Conservation (phyloP, 2,113 vertebrate species). For the Bambusicola thoracicus region DNA sequence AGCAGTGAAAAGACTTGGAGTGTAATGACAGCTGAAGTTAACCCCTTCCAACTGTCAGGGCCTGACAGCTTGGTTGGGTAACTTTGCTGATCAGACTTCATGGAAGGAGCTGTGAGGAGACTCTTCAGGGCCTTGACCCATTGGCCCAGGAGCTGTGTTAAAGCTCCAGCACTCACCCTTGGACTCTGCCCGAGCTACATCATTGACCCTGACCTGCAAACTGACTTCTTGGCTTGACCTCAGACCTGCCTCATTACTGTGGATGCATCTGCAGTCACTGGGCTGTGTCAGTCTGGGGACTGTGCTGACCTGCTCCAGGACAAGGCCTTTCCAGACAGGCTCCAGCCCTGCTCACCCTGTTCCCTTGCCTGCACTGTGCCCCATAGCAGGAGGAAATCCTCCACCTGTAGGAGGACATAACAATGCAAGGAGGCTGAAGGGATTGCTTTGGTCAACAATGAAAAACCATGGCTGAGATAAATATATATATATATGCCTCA, state of each 20-base stretch:
- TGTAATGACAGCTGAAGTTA: not conserved
- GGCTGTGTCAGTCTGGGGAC: not conserved
- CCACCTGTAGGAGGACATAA: not conserved
- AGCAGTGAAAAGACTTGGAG: not conserved
- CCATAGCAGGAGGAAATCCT: fast-evolving
- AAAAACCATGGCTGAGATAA: not conserved
- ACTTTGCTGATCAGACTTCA: fast-evolving
- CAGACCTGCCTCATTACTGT: not conserved
- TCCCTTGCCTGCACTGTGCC: not conserved
- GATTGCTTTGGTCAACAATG: not conserved
- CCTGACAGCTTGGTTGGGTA: fast-evolving
- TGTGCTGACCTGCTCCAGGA: not conserved
- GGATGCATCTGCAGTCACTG: not conserved
- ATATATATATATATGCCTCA: not conserved
- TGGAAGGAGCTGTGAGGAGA: fast-evolving
- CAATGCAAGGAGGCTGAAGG: not conserved
- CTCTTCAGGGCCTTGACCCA: fast-evolving
- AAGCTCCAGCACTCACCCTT: not conserved
- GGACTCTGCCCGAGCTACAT: not conserved
- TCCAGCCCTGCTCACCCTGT: not conserved
- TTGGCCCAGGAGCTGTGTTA: not conserved
- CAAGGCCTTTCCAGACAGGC: not conserved
- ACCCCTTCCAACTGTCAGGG: not conserved
- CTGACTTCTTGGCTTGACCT: conserved; percentile 34
- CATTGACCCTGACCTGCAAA: conserved; percentile 17